phyloP scores from a whole-genome alignment of 2,888 invertebrate genomes.

The Marronus borbonicus region DNA sequence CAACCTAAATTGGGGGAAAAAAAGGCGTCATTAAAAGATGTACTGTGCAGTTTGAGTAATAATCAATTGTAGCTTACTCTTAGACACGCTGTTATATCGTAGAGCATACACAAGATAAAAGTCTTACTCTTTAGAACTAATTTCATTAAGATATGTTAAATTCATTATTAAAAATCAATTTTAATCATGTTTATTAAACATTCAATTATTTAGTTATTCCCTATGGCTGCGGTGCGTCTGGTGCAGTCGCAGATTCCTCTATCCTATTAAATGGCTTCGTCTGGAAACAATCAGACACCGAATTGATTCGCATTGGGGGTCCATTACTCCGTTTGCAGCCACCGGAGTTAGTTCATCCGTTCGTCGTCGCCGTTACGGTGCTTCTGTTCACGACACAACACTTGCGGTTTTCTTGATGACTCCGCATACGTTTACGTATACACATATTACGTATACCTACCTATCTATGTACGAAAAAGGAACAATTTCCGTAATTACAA shows the following conservation, averaged over 20 bases:
- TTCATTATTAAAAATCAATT: constrained; percentile 1
- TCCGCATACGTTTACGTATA: constrained; percentile 7
- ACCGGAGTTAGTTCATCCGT: constrained; percentile 29
- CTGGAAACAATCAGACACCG: constrained; percentile 70
- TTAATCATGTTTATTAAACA: constrained; percentile 58
- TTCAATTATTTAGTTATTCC: constrained; percentile 66
- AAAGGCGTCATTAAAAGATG: too few species aligned
- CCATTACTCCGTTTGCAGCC: constrained; percentile 64
- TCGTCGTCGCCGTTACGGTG: constrained; percentile 15
- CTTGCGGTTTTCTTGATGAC: constrained; percentile 51
- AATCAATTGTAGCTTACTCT: too few species aligned
- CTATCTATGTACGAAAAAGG: neutral
- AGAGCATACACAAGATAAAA: neutral
- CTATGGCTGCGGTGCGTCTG: constrained; percentile 62
- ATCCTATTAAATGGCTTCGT: constrained; percentile 69
- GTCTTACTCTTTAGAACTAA: too few species aligned
- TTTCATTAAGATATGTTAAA: neutral
- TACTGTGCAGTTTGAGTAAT: too few species aligned
- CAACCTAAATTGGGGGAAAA: too few species aligned
- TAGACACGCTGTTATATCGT: neutral
- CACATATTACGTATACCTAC: neutral
- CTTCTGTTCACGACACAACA: constrained; percentile 46
- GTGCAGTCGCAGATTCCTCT: constrained; percentile 64
- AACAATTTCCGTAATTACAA: too few species aligned
- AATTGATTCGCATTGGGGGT: constrained; percentile 71